phyloP scores from a whole-genome alignment of 2,797 vertebrate species.

The Acropternis orthonyx region DNA sequence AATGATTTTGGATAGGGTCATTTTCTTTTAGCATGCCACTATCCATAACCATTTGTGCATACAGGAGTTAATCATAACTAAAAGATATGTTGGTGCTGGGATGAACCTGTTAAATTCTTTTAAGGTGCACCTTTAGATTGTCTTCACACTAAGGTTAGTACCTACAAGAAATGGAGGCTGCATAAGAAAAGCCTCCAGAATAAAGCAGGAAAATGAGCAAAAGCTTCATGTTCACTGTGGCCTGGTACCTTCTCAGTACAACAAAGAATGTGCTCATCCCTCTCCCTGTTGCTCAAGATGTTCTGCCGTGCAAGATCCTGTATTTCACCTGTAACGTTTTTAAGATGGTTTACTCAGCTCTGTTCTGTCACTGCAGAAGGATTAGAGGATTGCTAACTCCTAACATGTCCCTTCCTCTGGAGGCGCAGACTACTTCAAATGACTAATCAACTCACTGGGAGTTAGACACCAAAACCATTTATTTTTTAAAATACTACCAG shows the following conservation, averaged over 20 bases:
- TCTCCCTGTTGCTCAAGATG: not conserved
- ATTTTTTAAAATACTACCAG: not conserved
- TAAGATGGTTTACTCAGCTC: not conserved
- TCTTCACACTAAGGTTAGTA: not conserved
- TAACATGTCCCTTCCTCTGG: not conserved
- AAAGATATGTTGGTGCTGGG: not conserved
- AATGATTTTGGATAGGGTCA: not conserved
- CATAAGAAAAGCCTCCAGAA: not conserved
- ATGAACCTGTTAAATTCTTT: not conserved
- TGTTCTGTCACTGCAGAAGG: not conserved
- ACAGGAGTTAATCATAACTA: not conserved
- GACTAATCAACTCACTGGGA: not conserved
- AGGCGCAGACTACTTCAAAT: not conserved
- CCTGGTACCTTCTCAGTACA: not conserved
- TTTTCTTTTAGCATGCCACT: not conserved
- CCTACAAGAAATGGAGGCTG: not conserved
- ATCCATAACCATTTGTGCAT: not conserved
- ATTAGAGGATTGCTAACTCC: not conserved
- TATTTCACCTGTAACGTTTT: not conserved
- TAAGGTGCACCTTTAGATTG: not conserved
- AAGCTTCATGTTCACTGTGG: not conserved
- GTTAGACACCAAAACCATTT: not conserved
- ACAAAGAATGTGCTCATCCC: not conserved
- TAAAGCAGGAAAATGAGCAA: not conserved
- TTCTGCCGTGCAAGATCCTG: not conserved